A percentile compares a stretch with the other conserved stretches of the same genome.
These are phyloP conservation scores for Limnothrissa miodon DNA, from an alignment of 2,113 vertebrate species.

Conservation along the genomic window DNA sequence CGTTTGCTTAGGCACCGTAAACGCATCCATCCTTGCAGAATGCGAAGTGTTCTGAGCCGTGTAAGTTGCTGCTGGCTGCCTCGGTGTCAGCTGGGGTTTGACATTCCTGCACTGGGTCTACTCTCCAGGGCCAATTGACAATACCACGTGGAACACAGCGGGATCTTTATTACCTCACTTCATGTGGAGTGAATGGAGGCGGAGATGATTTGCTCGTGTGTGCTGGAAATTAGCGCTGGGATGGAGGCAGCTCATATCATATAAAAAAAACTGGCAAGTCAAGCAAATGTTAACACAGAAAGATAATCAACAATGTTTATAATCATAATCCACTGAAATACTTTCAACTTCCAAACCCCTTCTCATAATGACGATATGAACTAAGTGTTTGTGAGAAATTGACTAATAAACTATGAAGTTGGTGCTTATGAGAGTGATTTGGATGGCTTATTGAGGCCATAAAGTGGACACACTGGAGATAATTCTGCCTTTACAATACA, in stretches of 20 bases:
- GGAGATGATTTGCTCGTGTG: neutral
- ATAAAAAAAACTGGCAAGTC: neutral
- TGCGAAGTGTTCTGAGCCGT: neutral
- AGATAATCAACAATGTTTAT: neutral
- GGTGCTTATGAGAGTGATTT: neutral
- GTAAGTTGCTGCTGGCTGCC: neutral
- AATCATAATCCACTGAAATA: neutral
- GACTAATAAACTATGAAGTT: neutral
- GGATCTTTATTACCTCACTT: neutral
- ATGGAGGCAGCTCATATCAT: neutral
- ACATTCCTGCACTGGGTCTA: neutral
- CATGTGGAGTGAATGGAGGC: neutral
- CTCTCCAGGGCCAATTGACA: neutral
- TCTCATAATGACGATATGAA: neutral
- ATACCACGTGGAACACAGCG: neutral
- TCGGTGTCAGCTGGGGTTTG: neutral
- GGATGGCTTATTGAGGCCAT: neutral
- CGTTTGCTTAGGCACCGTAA: slow-evolving; percentile 21
- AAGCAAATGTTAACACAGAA: neutral
- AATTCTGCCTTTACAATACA: neutral
- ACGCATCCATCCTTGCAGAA: neutral
- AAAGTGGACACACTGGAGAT: neutral
- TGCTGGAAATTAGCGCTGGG: neutral
- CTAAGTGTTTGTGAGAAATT: neutral
- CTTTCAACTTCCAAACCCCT: neutral